Conservation (phyloP, 2,888 invertebrate species). For the Trimorus sp. region DNA sequence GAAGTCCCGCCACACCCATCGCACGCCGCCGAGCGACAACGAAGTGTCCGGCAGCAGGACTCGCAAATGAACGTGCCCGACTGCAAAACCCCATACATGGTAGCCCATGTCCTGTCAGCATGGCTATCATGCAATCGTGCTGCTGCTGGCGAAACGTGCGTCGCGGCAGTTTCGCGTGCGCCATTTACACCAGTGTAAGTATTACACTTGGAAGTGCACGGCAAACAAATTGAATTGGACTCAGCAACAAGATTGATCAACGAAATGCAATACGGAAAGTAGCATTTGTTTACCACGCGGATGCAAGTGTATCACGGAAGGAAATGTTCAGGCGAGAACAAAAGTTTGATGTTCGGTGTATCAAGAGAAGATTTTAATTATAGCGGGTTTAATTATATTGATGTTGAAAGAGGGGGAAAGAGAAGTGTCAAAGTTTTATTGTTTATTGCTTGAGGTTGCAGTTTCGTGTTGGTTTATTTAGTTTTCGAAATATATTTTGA, state of each 20-base stretch:
- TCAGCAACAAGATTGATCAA: slow-evolving; percentile 4
- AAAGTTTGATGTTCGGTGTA: too few species aligned
- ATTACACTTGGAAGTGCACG: slow-evolving; percentile 19
- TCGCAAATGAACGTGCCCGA: slow-evolving; percentile 44
- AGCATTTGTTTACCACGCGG: too few species aligned
- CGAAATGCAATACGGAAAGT: slow-evolving; percentile 9
- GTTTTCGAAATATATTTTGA: too few species aligned
- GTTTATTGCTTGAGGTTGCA: too few species aligned
- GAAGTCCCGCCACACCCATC: slow-evolving; percentile 19
- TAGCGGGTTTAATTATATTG: too few species aligned
- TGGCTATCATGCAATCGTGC: slow-evolving; percentile 89
- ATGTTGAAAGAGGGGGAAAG: too few species aligned
- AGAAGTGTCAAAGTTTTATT: too few species aligned
- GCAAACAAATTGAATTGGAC: slow-evolving; percentile 15
- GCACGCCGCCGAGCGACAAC: neutral
- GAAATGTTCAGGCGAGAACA: too few species aligned
- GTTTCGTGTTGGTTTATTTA: too few species aligned
- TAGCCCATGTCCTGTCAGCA: slow-evolving; percentile 76
- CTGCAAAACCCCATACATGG: slow-evolving; percentile 44
- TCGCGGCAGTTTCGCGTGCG: slow-evolving; percentile 88
- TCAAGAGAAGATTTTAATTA: too few species aligned
- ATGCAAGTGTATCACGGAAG: too few species aligned
- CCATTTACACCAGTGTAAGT: slow-evolving; percentile 88
- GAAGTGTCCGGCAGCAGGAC: slow-evolving; percentile 17
- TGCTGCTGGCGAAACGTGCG: slow-evolving; percentile 90